Conservation (phyloP, 2,797 vertebrate genomes). For the Dermochelys coriacea region DNA sequence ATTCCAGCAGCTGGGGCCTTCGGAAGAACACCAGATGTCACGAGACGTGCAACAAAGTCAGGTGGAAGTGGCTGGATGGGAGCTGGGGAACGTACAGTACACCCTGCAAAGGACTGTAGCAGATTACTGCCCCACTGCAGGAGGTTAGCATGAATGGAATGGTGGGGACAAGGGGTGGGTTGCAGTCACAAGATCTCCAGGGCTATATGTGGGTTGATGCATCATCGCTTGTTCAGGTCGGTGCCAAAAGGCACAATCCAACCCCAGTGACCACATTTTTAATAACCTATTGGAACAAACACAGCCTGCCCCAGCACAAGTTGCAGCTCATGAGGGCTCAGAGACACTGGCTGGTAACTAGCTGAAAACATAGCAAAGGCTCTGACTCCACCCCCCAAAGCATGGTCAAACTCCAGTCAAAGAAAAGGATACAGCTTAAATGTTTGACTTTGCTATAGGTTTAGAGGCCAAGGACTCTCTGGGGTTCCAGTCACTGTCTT, state of each 20-base stretch:
- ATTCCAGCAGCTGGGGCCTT: neutral
- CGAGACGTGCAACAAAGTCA: neutral
- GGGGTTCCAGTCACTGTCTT: too few species aligned
- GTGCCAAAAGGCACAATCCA: neutral
- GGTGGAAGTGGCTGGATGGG: neutral
- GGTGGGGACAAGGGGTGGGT: neutral
- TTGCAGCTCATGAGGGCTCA: neutral
- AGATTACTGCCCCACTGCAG: neutral
- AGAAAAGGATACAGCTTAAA: too few species aligned
- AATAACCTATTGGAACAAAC: too few species aligned
- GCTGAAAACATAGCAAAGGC: neutral
- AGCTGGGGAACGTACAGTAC: neutral
- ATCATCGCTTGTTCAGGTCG: neutral
- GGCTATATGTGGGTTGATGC: neutral
- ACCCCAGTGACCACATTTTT: neutral
- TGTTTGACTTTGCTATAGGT: too few species aligned
- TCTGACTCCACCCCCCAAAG: neutral
- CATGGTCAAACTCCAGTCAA: neutral
- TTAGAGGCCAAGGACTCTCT: too few species aligned
- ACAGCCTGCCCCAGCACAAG: too few species aligned
- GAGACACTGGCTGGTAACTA: neutral
- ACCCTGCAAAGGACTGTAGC: neutral
- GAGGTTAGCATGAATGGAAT: neutral
- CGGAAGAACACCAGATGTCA: neutral
- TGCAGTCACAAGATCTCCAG: neutral